Evolutionary conservation across 23 tunicate species (phyloP).

Genomic region (Botrylloides violaceus): DNA sequence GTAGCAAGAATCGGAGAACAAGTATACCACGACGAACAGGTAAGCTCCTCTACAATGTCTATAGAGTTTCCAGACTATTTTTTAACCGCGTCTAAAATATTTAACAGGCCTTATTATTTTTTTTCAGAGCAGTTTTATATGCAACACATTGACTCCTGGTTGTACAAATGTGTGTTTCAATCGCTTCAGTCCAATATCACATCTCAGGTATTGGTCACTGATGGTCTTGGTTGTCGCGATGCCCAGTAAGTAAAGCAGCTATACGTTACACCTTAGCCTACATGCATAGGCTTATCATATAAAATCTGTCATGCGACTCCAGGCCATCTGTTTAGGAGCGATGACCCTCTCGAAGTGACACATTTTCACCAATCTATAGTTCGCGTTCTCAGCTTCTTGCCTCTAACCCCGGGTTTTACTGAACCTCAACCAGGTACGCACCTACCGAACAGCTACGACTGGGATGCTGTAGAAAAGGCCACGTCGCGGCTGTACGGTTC

Average conservation of each 20-base stretch:
- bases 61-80: neutral
- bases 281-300: neutral
- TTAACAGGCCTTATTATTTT: neutral
- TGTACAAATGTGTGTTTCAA: constrained; percentile 90
- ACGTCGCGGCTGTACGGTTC: too few species aligned
- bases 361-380: too few species aligned
- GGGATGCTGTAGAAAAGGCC: too few species aligned
- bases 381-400: too few species aligned
- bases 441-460: too few species aligned
- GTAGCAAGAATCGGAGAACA: constrained; percentile 97
- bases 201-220: constrained; percentile 87
- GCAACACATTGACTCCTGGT: constrained; percentile 93
- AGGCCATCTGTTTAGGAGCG: too few species aligned
- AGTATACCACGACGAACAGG: constrained; percentile 98
- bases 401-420: too few species aligned
- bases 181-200: constrained; percentile 85
- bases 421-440: too few species aligned
- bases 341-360: too few species aligned
- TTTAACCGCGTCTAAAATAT: neutral
- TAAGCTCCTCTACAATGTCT: constrained; percentile 2
- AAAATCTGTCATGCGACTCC: too few species aligned
- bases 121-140: constrained; percentile 56
- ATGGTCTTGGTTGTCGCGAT: constrained; percentile 80
- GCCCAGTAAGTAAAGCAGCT: constrained; percentile 36
- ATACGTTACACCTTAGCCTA: neutral